These are phyloP conservation scores for Blastobasis lacticolella DNA, from an alignment of 2,888 invertebrate genomes.

Conservation along the genomic window DNA sequence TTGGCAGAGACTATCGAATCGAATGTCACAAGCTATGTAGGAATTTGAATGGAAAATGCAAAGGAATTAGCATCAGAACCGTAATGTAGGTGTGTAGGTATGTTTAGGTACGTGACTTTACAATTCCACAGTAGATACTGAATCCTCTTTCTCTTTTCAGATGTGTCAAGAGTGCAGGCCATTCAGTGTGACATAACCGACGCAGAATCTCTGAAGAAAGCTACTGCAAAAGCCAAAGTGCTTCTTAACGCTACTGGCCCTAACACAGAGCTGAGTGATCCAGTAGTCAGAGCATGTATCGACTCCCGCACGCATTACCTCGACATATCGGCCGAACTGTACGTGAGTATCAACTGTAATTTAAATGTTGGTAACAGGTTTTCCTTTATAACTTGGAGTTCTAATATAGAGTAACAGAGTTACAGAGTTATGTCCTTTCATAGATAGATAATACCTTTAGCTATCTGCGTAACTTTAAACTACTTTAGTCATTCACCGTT, in stretches of 20 bases:
- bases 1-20: too few relatives aligned
- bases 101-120: too few relatives aligned
- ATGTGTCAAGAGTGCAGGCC: slow-evolving; percentile 21
- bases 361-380: not conserved
- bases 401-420: too few relatives aligned
- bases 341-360: slow-evolving; percentile 25
- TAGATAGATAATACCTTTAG: not conserved
- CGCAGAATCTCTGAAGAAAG: slow-evolving; percentile 20
- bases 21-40: too few relatives aligned
- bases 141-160: slow-evolving; percentile 14
- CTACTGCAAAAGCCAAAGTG: slow-evolving; percentile 26
- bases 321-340: slow-evolving; percentile 44
- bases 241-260: slow-evolving; percentile 44
- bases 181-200: slow-evolving; percentile 29
- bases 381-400: not conserved
- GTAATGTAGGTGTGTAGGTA: too few relatives aligned
- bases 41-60: too few relatives aligned
- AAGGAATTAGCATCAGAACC: too few relatives aligned
- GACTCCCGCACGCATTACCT: slow-evolving; percentile 37
- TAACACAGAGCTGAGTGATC: slow-evolving; percentile 27
- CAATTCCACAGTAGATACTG: too few relatives aligned
- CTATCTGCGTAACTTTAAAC: not conserved
- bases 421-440: not conserved
- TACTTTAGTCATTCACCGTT: not conserved
- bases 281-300: slow-evolving; percentile 37